Conservation (phyloP, 2,888 invertebrate genomes). For the Dicyrtoma fusca region DNA sequence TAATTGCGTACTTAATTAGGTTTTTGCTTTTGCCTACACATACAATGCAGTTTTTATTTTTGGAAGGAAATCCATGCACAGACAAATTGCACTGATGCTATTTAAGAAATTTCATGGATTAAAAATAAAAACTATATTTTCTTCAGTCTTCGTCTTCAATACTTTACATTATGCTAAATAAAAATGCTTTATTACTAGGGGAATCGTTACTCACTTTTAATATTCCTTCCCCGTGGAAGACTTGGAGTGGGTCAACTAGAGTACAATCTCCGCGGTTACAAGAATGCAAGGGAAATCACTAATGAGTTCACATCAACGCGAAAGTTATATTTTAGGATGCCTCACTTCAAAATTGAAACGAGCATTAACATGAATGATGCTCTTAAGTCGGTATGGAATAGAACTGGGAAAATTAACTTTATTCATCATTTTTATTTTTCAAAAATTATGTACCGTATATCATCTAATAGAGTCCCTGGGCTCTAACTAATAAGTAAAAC, state of each 20-base stretch:
- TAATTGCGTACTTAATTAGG: not conserved
- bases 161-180: not conserved
- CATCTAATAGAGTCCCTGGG: too few species aligned
- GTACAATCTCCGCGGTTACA: slow-evolving; percentile 4
- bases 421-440: not conserved
- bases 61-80: too few species aligned
- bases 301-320: not conserved
- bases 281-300: not conserved
- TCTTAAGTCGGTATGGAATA: slow-evolving; percentile 1
- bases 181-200: slow-evolving; percentile 11
- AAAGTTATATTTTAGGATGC: slow-evolving; percentile 10
- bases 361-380: slow-evolving; percentile 14
- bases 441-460: too few species aligned
- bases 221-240: slow-evolving; percentile 21
- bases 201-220: not conserved
- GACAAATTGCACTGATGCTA: not conserved
- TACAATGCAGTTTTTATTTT: too few species aligned
- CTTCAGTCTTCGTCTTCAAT: too few species aligned
- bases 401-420: not conserved
- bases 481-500: too few species aligned
- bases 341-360: not conserved
- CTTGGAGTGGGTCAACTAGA: not conserved
- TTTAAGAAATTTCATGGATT: not conserved
- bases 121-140: slow-evolving; percentile 1
- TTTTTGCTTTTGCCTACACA: not conserved